Percentiles rank a stretch among this genome's conserved stretches.
Conservation (phyloP, 1,140 invertebrate species). For the Lysiphlebus fabarum region DNA sequence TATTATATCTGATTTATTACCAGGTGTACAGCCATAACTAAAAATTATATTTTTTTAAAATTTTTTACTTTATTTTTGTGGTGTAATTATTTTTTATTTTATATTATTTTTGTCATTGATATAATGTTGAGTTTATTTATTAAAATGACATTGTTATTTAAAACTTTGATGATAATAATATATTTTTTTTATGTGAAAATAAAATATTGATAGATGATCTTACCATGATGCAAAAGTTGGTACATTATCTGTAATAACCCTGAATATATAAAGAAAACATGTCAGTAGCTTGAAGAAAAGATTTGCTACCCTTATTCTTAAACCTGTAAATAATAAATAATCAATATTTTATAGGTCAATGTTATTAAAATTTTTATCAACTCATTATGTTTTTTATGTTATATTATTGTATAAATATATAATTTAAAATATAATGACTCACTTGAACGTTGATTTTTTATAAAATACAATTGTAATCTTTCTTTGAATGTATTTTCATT, state of each 20-base stretch:
- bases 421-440: slow-evolving; percentile 59
- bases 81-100: too few relatives aligned
- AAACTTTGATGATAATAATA: too few relatives aligned
- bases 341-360: background rate
- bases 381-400: background rate
- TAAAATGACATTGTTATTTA: too few relatives aligned
- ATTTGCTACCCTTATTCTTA: slow-evolving; percentile 95
- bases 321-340: slow-evolving; percentile 66
- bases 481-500: slow-evolving; percentile 99
- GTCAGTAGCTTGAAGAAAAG: slow-evolving; percentile 94
- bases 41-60: slow-evolving; percentile 1
- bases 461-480: slow-evolving; percentile 95
- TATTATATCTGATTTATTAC: slow-evolving; percentile 78
- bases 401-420: background rate
- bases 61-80: too few relatives aligned
- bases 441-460: slow-evolving; percentile 99
- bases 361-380: background rate
- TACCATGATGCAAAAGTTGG: slow-evolving; percentile 83
- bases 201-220: slow-evolving; percentile 50
- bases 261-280: slow-evolving; percentile 91
- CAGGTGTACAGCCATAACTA: slow-evolving; percentile 76
- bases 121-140: too few relatives aligned
- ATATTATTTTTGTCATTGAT: too few relatives aligned
- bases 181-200: too few relatives aligned
- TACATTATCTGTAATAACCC: slow-evolving; percentile 85